Evolutionary conservation across 2,797 vertebrate species (phyloP).

Genomic region (Serranus cabrilla): DNA sequence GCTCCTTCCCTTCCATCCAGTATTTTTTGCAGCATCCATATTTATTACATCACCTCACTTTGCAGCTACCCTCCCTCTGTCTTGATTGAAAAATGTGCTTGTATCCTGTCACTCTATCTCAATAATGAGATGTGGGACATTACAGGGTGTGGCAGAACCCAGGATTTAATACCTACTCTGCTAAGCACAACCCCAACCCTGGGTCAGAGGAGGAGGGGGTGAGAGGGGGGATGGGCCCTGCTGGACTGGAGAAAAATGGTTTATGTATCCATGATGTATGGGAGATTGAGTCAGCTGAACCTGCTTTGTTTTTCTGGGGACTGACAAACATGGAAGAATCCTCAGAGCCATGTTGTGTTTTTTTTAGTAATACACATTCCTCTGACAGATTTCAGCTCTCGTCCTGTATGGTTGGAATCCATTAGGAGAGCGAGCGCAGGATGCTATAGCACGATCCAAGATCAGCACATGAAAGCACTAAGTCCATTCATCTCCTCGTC

Average conservation of each 20-base stretch:
- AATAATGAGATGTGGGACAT: conserved; percentile 66
- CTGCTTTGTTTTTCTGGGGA: conserved; percentile 30
- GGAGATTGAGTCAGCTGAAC: conserved; percentile 44
- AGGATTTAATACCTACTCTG: conserved; percentile 72
- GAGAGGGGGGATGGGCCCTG: conserved; percentile 30
- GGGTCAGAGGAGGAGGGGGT: conserved; percentile 41
- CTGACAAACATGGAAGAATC: conserved; percentile 40
- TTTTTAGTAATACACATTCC: conserved; percentile 30
- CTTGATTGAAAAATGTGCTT: conserved; percentile 61
- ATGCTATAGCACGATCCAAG: conserved; percentile 40
- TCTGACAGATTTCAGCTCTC: conserved; percentile 39
- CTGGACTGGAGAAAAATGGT: conserved; percentile 40
- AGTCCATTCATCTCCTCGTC: conserved; percentile 54
- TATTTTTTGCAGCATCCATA: conserved; percentile 58
- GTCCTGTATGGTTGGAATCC: conserved; percentile 58
- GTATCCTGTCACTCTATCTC: conserved; percentile 65
- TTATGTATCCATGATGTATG: conserved; percentile 46
- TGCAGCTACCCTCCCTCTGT: conserved; percentile 30
- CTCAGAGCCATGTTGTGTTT: conserved; percentile 27
- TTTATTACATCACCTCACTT: conserved; percentile 64
- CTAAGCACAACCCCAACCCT: conserved; percentile 57
- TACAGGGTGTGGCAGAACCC: conserved; percentile 45
- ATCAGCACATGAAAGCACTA: conserved; percentile 56
- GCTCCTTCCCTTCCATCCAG: conserved; percentile 5
- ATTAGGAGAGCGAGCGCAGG: conserved; percentile 44